Evolutionary conservation across 1,140 invertebrate species (phyloP).

Genomic region (Steinernema khuongi): DNA sequence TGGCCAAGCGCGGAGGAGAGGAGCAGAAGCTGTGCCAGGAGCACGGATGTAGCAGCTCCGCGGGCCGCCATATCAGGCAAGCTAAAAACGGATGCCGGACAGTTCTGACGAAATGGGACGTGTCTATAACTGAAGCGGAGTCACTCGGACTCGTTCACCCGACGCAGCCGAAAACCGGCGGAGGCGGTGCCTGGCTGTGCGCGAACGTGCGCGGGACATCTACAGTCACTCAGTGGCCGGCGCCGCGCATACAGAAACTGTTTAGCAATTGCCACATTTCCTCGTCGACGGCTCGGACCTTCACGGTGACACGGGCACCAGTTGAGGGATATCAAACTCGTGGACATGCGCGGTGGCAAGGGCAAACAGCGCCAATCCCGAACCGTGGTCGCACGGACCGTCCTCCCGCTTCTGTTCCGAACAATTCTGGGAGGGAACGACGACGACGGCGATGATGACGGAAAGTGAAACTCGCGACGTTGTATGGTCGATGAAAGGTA

Average conservation of each 20-base stretch:
- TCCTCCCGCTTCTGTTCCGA: not conserved
- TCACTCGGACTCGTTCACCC: slow-evolving; percentile 1
- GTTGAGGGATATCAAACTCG: not conserved
- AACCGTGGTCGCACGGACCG: not conserved
- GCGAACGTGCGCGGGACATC: slow-evolving; percentile 10
- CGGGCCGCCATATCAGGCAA: slow-evolving; percentile 12
- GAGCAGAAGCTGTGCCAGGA: not conserved
- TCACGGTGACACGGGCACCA: not conserved
- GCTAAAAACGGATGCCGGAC: not conserved
- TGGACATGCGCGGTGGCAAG: not conserved
- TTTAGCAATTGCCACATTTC: slow-evolving; percentile 10
- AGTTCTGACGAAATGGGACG: not conserved
- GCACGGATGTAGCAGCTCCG: not conserved
- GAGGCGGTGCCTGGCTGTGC: not conserved
- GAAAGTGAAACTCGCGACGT: slow-evolving; percentile 11
- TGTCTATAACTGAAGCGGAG: not conserved
- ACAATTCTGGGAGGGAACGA: not conserved
- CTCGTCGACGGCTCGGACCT: not conserved
- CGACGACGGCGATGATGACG: no score
- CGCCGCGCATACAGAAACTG: not conserved
- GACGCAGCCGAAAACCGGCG: not conserved
- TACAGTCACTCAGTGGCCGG: not conserved
- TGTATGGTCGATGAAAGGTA: not conserved
- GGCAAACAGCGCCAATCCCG: not conserved
- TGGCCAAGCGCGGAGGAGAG: not conserved